Percentiles rank a stretch among this genome's conserved stretches.
These are phyloP conservation scores for Galerucella nymphaeae DNA, from an alignment of 2,888 invertebrate species.

Conservation along the genomic window DNA sequence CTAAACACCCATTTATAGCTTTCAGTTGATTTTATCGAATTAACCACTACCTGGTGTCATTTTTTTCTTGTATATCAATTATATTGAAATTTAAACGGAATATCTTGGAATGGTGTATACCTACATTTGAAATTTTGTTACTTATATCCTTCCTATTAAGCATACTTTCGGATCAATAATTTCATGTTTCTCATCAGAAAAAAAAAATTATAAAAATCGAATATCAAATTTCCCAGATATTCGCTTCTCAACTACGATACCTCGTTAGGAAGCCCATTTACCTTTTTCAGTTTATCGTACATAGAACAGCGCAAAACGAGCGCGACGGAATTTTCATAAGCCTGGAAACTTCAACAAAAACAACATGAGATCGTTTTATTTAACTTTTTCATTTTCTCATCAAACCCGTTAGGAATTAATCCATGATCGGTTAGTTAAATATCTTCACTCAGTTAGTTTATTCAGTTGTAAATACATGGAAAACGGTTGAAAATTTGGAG, in stretches of 20 bases:
- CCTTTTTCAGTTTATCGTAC: not conserved
- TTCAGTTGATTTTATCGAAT: too few species aligned
- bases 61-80: too few species aligned
- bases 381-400: conserved; percentile 9
- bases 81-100: too few species aligned
- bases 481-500: too few species aligned
- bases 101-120: too few species aligned
- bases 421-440: not conserved
- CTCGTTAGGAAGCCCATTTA: conserved; percentile 6
- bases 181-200: not conserved
- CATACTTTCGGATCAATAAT: too few species aligned
- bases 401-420: conserved; percentile 17
- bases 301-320: conserved; percentile 3
- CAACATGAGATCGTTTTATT: conserved; percentile 16
- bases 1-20: too few species aligned
- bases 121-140: too few species aligned
- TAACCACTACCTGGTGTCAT: too few species aligned
- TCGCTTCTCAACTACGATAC: conserved; percentile 1
- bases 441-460: not conserved
- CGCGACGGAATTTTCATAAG: conserved; percentile 2
- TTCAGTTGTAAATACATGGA: not conserved
- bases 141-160: too few species aligned
- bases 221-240: conserved; percentile 12
- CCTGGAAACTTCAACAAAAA: conserved; percentile 10
- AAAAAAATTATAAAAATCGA: not conserved